These are phyloP conservation scores for Chrysomela aeneicollis DNA, from an alignment of 2,888 invertebrate species.

Conservation along the genomic window DNA sequence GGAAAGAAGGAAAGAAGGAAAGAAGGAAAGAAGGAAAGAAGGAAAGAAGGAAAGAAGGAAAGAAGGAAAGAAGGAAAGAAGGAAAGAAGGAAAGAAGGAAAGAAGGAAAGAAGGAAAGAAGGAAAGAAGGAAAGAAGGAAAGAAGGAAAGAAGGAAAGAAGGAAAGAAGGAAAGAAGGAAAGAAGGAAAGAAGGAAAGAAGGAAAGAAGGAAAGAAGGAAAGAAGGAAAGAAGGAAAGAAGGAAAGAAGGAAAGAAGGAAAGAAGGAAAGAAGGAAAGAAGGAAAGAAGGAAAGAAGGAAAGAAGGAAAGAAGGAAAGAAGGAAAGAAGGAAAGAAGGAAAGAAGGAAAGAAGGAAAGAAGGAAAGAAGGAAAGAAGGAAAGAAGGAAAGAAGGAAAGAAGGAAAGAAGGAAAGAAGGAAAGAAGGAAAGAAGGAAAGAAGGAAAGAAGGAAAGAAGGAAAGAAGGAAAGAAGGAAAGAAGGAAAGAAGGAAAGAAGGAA, in stretches of 20 bases:
- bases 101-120: no score
- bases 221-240: neutral
- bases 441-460: constrained; percentile 9
- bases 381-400: constrained; percentile 10
- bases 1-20: no score
- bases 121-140: no score
- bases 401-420: constrained; percentile 11
- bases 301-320: constrained; percentile 11
- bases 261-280: constrained; percentile 16
- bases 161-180: no score
- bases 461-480: constrained; percentile 10
- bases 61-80: no score
- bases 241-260: constrained; percentile 3
- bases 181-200: no score
- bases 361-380: constrained; percentile 15
- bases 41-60: no score
- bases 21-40: no score
- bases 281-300: constrained; percentile 8
- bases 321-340: constrained; percentile 3
- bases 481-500: constrained; percentile 14
- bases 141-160: no score
- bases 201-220: no score
- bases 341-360: constrained; percentile 9
- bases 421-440: constrained; percentile 14
- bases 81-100: no score